Evolutionary conservation across 2,888 invertebrate species (phyloP), one percentile per base, ranked within the genome.

Genomic region (Flexamia atlantica): DNA sequence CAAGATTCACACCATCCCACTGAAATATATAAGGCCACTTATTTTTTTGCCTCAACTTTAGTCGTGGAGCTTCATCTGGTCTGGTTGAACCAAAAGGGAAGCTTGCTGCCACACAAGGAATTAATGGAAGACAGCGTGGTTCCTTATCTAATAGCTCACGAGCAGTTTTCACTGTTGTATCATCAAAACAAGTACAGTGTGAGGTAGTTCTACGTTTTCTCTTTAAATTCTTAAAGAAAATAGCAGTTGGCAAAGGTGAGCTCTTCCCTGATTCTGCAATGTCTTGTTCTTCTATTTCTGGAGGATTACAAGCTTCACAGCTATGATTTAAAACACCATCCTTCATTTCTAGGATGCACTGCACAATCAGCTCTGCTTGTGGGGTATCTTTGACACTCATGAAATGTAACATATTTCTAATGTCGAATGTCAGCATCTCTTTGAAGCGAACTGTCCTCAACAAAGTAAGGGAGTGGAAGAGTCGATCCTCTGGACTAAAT

Each of bases 151-250:
- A 36, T 10, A 84, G 53, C 25, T 82, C 82, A 32, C 79, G 72
- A 32, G 82, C 76, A n/a, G 72, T 46, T 40, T 82, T 74, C 30
- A 84, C 70, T 10, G 84, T 84, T 40, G 70, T 82, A n/a, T 74
- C 23, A 70, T 84, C 84, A 68, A 82, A 70, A 70, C 84, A 84
- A 17, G 82, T 82, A 53, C 84, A 84, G n/a, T 81, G 84, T n/a
- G 82, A 76, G 0, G 84, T 82, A 10, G 42, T 70, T 70, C 76
- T 64, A 64, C 84, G 42, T 82, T 84, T 82, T 30, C 84, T 76
- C 79, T 84, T 82, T n/a, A 82, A 79, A 57, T 40, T 74, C 28
- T 83, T 83, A 25, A 83, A 74, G 57, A 83, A 83, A 23, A 53
- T 79, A 17, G 42, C 57, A 23, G 76, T 79, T 7, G 82, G 80